Conservation (phyloP, 2,888 invertebrate species). For the Lycophotia porphyrea region DNA sequence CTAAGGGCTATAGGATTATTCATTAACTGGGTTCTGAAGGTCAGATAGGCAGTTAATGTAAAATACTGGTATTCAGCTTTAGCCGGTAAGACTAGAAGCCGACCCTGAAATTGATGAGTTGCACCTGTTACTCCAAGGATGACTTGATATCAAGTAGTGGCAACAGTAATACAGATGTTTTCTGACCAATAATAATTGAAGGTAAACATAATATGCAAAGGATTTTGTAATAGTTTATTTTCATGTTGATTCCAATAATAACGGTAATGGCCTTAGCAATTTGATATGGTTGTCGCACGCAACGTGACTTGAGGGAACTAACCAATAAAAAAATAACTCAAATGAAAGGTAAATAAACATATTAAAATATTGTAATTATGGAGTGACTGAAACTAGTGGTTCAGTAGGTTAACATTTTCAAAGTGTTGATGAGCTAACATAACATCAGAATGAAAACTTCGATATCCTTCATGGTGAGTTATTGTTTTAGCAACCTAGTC, state of each 20-base stretch:
- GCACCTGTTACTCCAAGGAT: background rate
- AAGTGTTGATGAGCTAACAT: background rate
- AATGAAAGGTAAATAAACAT: constrained; percentile 23
- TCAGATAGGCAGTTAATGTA: background rate
- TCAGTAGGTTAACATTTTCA: background rate
- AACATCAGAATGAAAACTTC: background rate
- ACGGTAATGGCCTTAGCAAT: constrained; percentile 19
- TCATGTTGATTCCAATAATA: constrained; percentile 23
- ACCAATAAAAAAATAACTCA: constrained; percentile 14
- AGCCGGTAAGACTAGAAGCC: background rate
- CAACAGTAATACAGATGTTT: background rate
- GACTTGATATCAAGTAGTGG: no score
- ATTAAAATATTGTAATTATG: no score
- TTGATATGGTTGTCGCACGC: constrained; percentile 44
- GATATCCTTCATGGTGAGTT: background rate
- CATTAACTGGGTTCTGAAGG: background rate
- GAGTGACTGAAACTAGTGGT: background rate
- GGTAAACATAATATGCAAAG: constrained; percentile 13
- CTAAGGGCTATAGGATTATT: background rate
- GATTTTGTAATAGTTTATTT: constrained; percentile 24
- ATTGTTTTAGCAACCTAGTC: background rate
- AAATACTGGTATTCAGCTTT: background rate
- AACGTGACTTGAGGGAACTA: constrained; percentile 16
- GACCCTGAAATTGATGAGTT: background rate
- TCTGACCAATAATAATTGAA: constrained; percentile 18